phyloP scores from a whole-genome alignment of 2,888 invertebrate genomes.

The Zhuqinia jingwanae region DNA sequence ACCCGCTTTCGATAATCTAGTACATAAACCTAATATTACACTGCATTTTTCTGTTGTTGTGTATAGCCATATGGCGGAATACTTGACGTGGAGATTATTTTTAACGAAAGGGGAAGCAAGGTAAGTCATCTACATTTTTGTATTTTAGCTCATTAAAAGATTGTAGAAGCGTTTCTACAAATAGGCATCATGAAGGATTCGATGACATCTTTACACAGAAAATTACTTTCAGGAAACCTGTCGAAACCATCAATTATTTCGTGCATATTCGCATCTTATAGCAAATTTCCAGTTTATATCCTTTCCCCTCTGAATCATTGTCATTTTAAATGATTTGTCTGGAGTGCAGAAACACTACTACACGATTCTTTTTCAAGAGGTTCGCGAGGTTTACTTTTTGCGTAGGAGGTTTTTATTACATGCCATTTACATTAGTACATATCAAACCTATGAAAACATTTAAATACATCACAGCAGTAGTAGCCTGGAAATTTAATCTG shows the following conservation, averaged over 20 bases:
- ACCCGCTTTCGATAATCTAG: background rate
- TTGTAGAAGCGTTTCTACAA: too few species aligned
- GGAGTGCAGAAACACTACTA: too few species aligned
- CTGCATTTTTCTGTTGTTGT: constrained; percentile 69
- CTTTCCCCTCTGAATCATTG: too few species aligned
- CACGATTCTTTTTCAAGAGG: too few species aligned
- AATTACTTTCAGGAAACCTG: too few species aligned
- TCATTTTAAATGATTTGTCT: too few species aligned
- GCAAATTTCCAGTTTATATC: too few species aligned
- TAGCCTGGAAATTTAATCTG: constrained; percentile 21
- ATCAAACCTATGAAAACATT: constrained; percentile 14
- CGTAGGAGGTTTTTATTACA: constrained; percentile 6
- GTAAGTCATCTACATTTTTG: constrained; percentile 85
- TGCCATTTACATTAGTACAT: background rate
- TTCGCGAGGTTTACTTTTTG: background rate
- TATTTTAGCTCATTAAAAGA: too few species aligned
- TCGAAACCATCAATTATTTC: too few species aligned
- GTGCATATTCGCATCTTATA: too few species aligned
- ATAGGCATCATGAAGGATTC: too few species aligned
- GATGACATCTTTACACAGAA: too few species aligned
- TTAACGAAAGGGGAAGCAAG: constrained; percentile 99
- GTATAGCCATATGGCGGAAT: constrained; percentile 99
- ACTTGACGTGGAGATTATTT: constrained; percentile 99
- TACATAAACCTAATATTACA: background rate
- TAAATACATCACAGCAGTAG: background rate